These are phyloP conservation scores for Phorcus lineatus DNA, from an alignment of 2,888 invertebrate species.

Conservation along the genomic window DNA sequence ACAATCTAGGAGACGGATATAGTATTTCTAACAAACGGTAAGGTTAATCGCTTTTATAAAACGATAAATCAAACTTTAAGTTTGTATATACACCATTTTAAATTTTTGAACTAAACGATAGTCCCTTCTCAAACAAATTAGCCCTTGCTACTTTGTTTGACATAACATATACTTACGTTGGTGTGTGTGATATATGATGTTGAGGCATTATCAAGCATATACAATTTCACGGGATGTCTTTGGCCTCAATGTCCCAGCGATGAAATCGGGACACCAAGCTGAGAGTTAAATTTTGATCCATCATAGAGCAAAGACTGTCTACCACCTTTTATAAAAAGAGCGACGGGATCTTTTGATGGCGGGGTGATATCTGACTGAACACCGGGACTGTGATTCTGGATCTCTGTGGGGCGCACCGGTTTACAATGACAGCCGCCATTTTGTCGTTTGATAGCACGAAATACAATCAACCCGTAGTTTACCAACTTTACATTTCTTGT, in stretches of 20 bases:
- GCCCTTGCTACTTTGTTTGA: neutral
- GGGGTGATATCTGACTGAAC: neutral
- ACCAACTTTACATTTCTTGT: neutral
- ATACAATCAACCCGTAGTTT: neutral
- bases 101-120: too few species aligned
- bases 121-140: too few species aligned
- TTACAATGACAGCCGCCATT: neutral
- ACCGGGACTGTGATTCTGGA: neutral
- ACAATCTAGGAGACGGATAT: too few species aligned
- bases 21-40: too few species aligned
- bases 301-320: neutral
- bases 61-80: too few species aligned
- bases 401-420: neutral
- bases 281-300: conserved; percentile 12
- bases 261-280: conserved; percentile 1
- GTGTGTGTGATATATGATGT: neutral
- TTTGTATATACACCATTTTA: too few species aligned
- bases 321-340: neutral
- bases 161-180: neutral
- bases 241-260: neutral
- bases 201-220: conserved; percentile 4
- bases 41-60: too few species aligned
- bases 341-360: neutral
- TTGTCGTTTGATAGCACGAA: neutral
- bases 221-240: neutral